These are phyloP conservation scores for Meriones psammophilus DNA, from an alignment of 2,797 vertebrate species.

Conservation along the genomic window DNA sequence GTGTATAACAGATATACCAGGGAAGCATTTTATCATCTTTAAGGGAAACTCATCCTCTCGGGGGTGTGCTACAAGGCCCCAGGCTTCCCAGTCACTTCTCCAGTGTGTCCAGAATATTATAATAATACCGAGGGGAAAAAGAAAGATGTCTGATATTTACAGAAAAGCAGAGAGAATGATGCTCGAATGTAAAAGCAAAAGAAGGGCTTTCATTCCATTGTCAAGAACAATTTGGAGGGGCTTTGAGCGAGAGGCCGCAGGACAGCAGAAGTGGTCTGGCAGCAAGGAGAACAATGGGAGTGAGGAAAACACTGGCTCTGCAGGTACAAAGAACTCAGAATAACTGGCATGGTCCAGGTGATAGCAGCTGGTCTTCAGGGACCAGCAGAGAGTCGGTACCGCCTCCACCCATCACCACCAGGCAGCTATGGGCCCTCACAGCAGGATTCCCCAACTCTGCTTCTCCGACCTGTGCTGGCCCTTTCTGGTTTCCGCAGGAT, in stretches of 20 bases:
- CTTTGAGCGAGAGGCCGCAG: background rate
- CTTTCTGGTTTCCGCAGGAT: slow-evolving; percentile 53
- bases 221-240: background rate
- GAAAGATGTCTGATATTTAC: background rate
- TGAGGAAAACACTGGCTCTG: background rate
- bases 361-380: background rate
- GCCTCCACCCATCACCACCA: background rate
- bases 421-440: background rate
- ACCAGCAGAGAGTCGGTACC: background rate
- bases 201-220: background rate
- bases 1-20: slow-evolving; percentile 77
- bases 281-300: background rate
- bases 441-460: background rate
- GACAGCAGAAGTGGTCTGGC: background rate
- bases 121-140: slow-evolving; percentile 8
- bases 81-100: background rate
- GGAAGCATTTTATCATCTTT: slow-evolving; percentile 77
- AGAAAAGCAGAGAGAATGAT: background rate
- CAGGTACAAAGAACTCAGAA: background rate
- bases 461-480: background rate
- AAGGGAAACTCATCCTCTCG: slow-evolving; percentile 64
- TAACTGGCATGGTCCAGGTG: background rate
- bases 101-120: background rate
- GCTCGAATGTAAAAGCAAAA: background rate
- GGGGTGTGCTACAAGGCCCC: background rate